Conservation (phyloP, 2,888 invertebrate genomes). For the Caenorhabditis macrosperma region DNA sequence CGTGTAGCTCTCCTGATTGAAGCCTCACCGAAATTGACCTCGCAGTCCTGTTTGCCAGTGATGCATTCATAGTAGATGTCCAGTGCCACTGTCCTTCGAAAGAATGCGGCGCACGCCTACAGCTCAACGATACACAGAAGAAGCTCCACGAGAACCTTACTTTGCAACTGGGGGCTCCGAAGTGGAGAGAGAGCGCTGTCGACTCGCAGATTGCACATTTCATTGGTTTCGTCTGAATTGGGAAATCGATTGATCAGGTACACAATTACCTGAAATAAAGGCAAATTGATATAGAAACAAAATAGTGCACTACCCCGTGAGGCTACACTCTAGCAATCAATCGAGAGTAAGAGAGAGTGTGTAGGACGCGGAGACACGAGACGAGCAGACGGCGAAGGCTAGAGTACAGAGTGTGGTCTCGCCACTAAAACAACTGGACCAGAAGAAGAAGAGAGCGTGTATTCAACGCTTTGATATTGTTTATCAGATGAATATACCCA, state of each 20-base stretch:
- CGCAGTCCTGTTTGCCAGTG: conserved; percentile 36
- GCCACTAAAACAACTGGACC: background rate
- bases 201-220: conserved; percentile 55
- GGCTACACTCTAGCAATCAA: conserved; percentile 57
- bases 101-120: conserved; percentile 61
- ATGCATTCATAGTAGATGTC: conserved; percentile 56
- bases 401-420: conserved; percentile 17
- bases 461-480: background rate
- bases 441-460: background rate
- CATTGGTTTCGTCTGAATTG: conserved; percentile 11
- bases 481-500: background rate
- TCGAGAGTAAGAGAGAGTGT: conserved; percentile 33
- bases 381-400: conserved; percentile 15
- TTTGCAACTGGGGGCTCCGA: conserved; percentile 58
- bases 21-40: conserved; percentile 44
- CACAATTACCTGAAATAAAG: background rate
- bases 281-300: background rate
- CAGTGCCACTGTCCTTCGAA: conserved; percentile 51
- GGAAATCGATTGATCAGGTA: background rate
- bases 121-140: background rate
- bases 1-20: background rate
- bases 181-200: conserved; percentile 42
- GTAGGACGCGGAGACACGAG: background rate
- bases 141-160: conserved; percentile 5
- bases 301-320: background rate